These are phyloP conservation scores for Epinotia brunnichana DNA, from an alignment of 2,888 invertebrate species.

Conservation along the genomic window DNA sequence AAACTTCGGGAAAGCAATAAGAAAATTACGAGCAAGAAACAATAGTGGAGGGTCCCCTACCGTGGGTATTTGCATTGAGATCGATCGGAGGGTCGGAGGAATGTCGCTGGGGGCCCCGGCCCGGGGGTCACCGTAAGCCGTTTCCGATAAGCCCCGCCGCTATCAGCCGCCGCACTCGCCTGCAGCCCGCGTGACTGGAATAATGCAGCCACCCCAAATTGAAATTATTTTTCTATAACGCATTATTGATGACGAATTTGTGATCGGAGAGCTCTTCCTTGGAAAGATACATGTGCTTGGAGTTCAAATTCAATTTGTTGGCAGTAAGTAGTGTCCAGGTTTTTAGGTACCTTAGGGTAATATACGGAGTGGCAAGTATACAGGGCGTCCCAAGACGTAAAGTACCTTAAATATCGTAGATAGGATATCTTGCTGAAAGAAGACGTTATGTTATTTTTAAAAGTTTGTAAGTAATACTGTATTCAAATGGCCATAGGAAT, in stretches of 20 bases:
- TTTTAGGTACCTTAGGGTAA: neutral
- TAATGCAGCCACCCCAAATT: conserved; percentile 78
- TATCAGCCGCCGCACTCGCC: conserved; percentile 79
- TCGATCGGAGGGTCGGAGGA: conserved; percentile 72
- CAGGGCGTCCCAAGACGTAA: too few relatives aligned
- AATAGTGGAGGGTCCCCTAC: conserved; percentile 68
- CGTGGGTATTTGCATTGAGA: conserved; percentile 77
- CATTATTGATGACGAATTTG: conserved; percentile 61
- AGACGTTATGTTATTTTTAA: too few relatives aligned
- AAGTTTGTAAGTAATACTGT: too few relatives aligned
- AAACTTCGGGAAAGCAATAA: conserved; percentile 63
- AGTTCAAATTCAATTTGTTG: conserved; percentile 10
- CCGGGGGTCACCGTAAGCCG: conserved; percentile 81
- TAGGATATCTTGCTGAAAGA: too few relatives aligned
- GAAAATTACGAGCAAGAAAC: conserved; percentile 73
- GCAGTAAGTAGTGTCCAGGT: neutral
- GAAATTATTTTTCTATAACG: conserved; percentile 76
- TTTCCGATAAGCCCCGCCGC: conserved; percentile 83
- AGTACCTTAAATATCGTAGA: too few relatives aligned
- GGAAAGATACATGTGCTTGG: conserved; percentile 20
- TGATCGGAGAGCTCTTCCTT: conserved; percentile 25
- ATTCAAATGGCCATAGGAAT: too few relatives aligned
- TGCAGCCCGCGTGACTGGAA: conserved; percentile 76
- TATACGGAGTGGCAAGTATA: too few relatives aligned
- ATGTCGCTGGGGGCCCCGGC: conserved; percentile 54